Evolutionary conservation across 1,140 invertebrate genomes (phyloP), one percentile per base, ranked within the genome.

Genomic region (Homarus americanus): DNA sequence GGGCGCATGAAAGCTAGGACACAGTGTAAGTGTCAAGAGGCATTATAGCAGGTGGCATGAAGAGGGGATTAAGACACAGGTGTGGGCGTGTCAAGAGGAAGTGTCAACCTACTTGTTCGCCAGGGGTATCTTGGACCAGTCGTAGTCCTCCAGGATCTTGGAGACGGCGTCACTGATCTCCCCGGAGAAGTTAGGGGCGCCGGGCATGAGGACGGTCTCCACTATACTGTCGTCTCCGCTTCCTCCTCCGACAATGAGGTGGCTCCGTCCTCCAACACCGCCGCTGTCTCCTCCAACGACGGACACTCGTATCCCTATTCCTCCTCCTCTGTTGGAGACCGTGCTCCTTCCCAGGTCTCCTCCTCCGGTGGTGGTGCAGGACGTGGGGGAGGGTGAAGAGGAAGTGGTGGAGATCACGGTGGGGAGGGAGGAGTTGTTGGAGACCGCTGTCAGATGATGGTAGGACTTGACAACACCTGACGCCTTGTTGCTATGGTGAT

Each of bases 71-170:
- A n/a, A 32, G n/a, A n/a, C 24, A 17, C 15, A 28, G 20, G 28
- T 10, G n/a, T 7, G 32, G 20, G 12, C 7, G 9, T 28, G 38
- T 40, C 15, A 63, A 41, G 63, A 78, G 66, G 44, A 32, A 32
- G 44, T 24, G 78, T 38, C 69, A 75, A 92, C 91, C 91, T 93
- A 97, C 96, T 97, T 97, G 93, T 95, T 96, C 5, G 97, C 96
- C 87, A 97, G 96, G 20, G 97, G 97, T n/a, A 98, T 96, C 75
- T 97, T 94, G 41, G 96, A 96, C 97, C 97, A 98, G 93, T 98
- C 97, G 94, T 97, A 98, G 32, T 97, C 97, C 95, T 96, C 94
- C 69, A 97, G 94, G 79, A 97, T 96, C 94, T 97, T 97, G 92
- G 96, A 96, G 66, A 97, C 96, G 20, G 96, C 96, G 73, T 96